Base-by-base conservation (phyloP, 1,140 invertebrate genomes). In the Aphelinus atriplicis region DNA sequence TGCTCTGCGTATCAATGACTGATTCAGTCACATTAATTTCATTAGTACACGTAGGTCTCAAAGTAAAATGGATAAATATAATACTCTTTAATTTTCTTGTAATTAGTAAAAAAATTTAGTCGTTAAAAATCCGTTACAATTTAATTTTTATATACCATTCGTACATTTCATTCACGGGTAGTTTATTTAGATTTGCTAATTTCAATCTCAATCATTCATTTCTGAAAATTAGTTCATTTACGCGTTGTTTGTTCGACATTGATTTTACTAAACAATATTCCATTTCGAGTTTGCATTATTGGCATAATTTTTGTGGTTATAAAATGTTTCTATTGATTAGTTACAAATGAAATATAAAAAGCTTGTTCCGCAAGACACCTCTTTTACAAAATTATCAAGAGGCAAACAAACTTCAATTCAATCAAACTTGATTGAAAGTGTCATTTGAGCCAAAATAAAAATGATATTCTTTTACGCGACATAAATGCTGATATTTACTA, bases 321-420 rank as follows among this genome's bases (percentile, higher is more conserved):
- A 26, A 26, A 53, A 61, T 3, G 26, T 4, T 62, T 69, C 70
- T 75, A 50, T 75, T 75, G 67, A 68, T 75, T 75, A 64, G 73
- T 50, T 75, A 75, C 67, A 75, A 69, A 75, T 65, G 65, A 75
- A 69, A 75, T 75, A 75, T 65, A 75, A 64, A 75, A 75, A 75
- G 67, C 46, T 75, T 70, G 61, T 58, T 70, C 48, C 46, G 42
- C 55, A 70, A 65, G 51, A 63, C 4, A 65, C 46, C 47, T 75
- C 53, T 7, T 42, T 57, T 70, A 70, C 45, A 75, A 58, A 65
- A 75, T 70, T 51, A 65, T 26, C 51, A 46, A 3, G 46, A 75
- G 61, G 55, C 70, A 70, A 61, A 67, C 51, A 65, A 72, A 69
- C 7, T 10, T 26, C 26, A 26, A 26, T 26, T 26, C 69, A 74